Evolutionary conservation across 2,797 vertebrate genomes (phyloP), one percentile per base, ranked within the genome.

Genomic region (Strix occidentalis): DNA sequence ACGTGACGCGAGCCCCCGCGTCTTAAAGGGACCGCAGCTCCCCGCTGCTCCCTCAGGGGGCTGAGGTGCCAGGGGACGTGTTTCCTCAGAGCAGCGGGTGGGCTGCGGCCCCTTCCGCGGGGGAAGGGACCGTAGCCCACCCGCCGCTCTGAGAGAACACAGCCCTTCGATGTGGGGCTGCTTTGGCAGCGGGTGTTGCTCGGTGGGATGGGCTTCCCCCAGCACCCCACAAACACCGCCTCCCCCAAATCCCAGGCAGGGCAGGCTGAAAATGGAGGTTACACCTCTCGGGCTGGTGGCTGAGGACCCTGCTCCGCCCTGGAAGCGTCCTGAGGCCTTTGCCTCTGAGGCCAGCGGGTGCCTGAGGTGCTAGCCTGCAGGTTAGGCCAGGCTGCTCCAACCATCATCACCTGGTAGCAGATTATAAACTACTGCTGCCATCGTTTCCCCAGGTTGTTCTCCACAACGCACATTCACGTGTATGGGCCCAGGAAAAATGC

Each of bases 51-150:
- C 29, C 4, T 2, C 1, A 0, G 39, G 5, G 24, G 16, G 5
- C 1, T 13, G 50, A 7, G 60, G 46, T 5, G 2, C 1, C 0
- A 3, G 6, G 19, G 26, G 11, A 5, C 1, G 37, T 1, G 4
- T 6, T 33, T 2, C 1, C 6, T 28, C 4, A 3, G 37, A 7
- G 69, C 8, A 8, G n/a, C 2, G 11, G 23, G 13, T 5, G 57
- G 15, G 29, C 11, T 33, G 33, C 11, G 26, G 23, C 9, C 26
- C 17, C 39, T 20, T 43, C 16, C 16, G 28, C 28, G 31, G 39
- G 11, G 41, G 33, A 79, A 45, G n/a, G 28, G 24, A 18, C 18
- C 29, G 15, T 24, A 12, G 23, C 54, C 28, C 23, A 3, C n/a
- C 48, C 57, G 25, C 26, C 19, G 2, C 23, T 21, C 48, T 7